These are phyloP conservation scores for Delphinapterus leucas DNA, from an alignment of 2,113 vertebrate genomes.

Conservation along the genomic window DNA sequence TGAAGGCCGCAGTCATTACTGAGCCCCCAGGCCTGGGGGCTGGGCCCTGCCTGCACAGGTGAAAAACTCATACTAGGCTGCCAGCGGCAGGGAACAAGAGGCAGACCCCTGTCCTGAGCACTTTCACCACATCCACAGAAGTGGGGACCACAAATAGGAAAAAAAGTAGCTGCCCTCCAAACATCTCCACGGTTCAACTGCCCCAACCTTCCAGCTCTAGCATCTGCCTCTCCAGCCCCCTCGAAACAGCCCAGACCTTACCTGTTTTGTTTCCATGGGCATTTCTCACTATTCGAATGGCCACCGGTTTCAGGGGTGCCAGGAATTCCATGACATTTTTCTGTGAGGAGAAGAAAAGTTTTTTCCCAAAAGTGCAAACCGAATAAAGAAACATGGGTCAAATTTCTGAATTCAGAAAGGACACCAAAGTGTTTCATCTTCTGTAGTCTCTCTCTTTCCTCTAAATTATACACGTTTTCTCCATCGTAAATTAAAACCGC, in stretches of 20 bases:
- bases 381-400: too few species aligned
- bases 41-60: background rate
- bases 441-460: background rate
- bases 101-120: too few species aligned
- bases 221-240: accelerated
- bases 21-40: background rate
- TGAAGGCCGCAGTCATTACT: background rate
- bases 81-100: background rate
- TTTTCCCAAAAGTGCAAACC: too few species aligned
- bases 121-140: background rate
- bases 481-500: background rate
- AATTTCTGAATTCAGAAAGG: background rate
- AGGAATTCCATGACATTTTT: constrained; percentile 93
- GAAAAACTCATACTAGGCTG: accelerated
- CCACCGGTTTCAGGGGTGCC: constrained; percentile 90
- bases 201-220: accelerated
- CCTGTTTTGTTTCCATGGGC: constrained; percentile 90
- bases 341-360: constrained; percentile 75
- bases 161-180: accelerated
- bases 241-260: constrained; percentile 34
- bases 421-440: accelerated
- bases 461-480: background rate
- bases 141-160: background rate
- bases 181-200: accelerated
- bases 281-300: constrained; percentile 89